These are phyloP conservation scores for Corythaixoides concolor DNA, from an alignment of 2,113 vertebrate genomes.

Conservation along the genomic window DNA sequence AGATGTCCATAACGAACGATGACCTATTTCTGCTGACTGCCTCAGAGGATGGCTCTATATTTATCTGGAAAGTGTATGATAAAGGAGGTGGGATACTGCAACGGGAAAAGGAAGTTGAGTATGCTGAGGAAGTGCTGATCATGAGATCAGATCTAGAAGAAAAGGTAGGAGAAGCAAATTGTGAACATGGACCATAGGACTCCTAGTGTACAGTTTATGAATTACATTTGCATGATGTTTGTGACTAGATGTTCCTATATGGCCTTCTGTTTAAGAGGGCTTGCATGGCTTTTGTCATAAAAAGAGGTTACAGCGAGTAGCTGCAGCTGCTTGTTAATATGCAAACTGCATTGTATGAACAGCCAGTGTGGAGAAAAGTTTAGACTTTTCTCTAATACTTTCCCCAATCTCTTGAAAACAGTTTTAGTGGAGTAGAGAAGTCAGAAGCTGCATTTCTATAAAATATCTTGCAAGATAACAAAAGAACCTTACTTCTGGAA, in stretches of 20 bases:
- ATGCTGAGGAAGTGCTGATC: conserved; percentile 90
- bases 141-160: conserved; percentile 90
- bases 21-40: conserved; percentile 86
- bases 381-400: background rate
- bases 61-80: conserved; percentile 89
- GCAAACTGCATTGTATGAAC: background rate
- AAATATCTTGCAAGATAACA: background rate
- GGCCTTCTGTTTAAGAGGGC: background rate
- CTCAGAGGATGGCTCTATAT: conserved; percentile 87
- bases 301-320: background rate
- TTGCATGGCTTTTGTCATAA: background rate
- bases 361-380: background rate
- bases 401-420: background rate
- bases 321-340: background rate
- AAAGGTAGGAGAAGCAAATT: conserved; percentile 78
- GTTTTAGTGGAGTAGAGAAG: background rate
- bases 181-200: background rate
- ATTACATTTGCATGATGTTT: background rate
- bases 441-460: background rate
- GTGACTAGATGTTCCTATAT: background rate
- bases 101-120: conserved; percentile 76
- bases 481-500: background rate
- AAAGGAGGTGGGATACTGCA: conserved; percentile 81
- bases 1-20: conserved; percentile 88
- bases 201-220: background rate